phyloP scores from a whole-genome alignment of 2,797 vertebrate genomes.

The Tachyglossus aculeatus region DNA sequence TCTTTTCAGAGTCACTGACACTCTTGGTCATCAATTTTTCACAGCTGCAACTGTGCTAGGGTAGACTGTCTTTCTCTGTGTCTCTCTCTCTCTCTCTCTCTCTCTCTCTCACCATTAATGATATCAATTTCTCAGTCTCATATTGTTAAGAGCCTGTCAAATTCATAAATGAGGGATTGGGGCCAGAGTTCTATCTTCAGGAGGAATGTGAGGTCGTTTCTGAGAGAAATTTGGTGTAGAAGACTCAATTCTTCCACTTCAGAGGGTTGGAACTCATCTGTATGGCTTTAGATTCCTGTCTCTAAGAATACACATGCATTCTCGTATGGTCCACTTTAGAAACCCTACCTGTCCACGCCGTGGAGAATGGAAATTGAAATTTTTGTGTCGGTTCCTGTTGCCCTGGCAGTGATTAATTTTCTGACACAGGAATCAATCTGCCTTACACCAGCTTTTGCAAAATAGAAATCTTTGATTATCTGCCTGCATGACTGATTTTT shows the following conservation, averaged over 20 bases:
- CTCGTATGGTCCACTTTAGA: background rate
- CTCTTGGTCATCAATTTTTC: no score
- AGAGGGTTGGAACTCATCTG: background rate
- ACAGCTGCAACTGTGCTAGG: no score
- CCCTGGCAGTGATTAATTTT: background rate
- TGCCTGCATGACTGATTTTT: background rate
- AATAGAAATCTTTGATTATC: background rate
- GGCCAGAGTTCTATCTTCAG: no score
- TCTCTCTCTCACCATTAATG: background rate
- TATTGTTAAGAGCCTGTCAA: background rate
- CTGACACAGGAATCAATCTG: background rate
- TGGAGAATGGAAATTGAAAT: background rate
- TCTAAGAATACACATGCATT: background rate
- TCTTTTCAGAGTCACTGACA: no score
- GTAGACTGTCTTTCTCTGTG: no score
- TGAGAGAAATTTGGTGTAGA: background rate
- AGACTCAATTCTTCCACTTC: background rate
- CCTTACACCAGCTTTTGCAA: background rate
- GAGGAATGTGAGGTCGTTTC: no score
- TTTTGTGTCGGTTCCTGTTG: background rate
- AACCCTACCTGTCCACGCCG: background rate
- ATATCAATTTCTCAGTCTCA: background rate
- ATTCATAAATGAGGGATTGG: background rate
- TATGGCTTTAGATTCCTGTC: background rate
- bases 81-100: background rate